Percentiles rank a stretch among this genome's conserved stretches.
These are phyloP conservation scores for Oryzias dopingdopingensis DNA, from an alignment of 2,797 vertebrate genomes.

Conservation along the genomic window DNA sequence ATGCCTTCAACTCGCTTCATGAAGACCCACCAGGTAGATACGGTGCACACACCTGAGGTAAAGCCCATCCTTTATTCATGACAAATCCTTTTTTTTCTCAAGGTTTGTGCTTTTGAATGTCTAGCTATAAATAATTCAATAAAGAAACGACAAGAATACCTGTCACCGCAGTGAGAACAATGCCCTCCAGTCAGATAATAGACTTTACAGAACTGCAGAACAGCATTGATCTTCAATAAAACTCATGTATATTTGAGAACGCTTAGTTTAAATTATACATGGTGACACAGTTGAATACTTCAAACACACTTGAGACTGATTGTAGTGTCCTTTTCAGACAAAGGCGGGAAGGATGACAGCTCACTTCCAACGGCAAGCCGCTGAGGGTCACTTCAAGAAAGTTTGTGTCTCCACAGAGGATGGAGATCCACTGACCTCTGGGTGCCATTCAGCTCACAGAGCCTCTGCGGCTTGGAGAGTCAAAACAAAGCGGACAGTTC, in stretches of 20 bases:
- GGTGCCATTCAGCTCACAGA: conserved; percentile 4
- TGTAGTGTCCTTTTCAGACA: conserved; percentile 26
- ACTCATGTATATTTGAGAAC: conserved; percentile 17
- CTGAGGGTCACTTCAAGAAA: conserved; percentile 32
- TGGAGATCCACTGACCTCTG: conserved; percentile 34
- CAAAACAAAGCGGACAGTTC: conserved; percentile 23
- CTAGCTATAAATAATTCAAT: conserved; percentile 66
- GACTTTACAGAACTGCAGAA: conserved; percentile 31
- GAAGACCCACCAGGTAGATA: conserved; percentile 29
- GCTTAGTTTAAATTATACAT: conserved; percentile 32
- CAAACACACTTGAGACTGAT: conserved; percentile 27
- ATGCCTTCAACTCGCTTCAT: conserved; percentile 30
- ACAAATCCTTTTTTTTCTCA: conserved; percentile 47
- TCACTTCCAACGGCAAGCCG: conserved; percentile 26
- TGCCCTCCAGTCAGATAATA: conserved; percentile 30
- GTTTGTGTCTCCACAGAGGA: conserved; percentile 23
- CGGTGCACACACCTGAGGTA: conserved; percentile 28
- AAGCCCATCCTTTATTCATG: conserved; percentile 65
- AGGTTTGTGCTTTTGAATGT: conserved; percentile 55
- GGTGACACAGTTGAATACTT: conserved; percentile 20
- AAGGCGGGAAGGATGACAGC: conserved; percentile 19
- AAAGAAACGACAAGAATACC: conserved; percentile 45
- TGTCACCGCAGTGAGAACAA: conserved; percentile 40
- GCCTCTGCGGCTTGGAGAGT: conserved; percentile 25
- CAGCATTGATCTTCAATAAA: conserved; percentile 40